Evolutionary conservation across 2,113 vertebrate genomes (phyloP).

Genomic region (Pangasianodon gigas): DNA sequence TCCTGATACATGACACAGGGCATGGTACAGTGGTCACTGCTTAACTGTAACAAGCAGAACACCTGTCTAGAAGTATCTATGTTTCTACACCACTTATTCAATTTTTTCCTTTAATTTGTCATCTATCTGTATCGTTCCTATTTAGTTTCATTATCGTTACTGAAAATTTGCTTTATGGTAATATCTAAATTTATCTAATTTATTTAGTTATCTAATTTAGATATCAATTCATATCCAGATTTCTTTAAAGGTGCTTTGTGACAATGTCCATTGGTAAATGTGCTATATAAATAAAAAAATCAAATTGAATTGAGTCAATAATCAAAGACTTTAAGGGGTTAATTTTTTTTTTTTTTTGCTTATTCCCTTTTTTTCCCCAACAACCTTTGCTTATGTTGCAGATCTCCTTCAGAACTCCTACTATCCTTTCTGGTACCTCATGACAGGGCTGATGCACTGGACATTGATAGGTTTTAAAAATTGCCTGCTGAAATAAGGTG

Average conservation of each 20-base stretch:
- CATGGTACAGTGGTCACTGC: not conserved
- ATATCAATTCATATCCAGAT: not conserved
- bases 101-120: not conserved
- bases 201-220: not conserved
- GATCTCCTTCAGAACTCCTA: not conserved
- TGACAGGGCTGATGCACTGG: not conserved
- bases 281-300: too few relatives aligned
- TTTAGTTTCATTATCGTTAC: not conserved
- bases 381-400: not conserved
- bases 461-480: not conserved
- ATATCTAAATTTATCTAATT: not conserved
- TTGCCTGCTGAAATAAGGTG: not conserved
- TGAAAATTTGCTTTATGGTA: not conserved
- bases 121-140: not conserved
- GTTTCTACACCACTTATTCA: not conserved
- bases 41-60: not conserved
- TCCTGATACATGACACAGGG: not conserved
- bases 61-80: not conserved
- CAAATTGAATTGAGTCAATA: too few relatives aligned
- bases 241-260: not conserved
- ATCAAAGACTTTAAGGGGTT: not conserved
- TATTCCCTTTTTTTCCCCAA: not conserved
- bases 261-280: not conserved
- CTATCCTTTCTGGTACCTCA: not conserved
- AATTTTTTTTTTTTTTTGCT: too few relatives aligned